phyloP scores from a whole-genome alignment of 2,113 vertebrate species.

The Bucco capensis region DNA sequence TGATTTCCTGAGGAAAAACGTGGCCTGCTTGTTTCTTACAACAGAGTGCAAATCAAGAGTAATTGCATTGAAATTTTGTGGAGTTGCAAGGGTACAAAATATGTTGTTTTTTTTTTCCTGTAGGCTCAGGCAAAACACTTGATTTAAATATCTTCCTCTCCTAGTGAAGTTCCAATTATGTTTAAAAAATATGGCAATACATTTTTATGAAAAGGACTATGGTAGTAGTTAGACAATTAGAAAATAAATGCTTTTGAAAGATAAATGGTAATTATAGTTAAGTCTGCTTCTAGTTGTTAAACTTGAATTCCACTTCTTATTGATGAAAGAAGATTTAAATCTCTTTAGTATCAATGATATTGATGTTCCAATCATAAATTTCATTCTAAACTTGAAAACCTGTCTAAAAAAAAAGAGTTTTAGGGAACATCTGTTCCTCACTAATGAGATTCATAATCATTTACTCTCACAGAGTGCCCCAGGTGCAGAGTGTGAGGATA shows the following conservation, averaged over 20 bases:
- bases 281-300: not conserved
- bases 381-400: not conserved
- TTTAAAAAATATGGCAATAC: not conserved
- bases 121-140: not conserved
- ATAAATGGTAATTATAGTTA: not conserved
- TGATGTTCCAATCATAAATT: not conserved
- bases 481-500: not conserved
- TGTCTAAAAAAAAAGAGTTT: not conserved
- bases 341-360: not conserved
- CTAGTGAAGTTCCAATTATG: not conserved
- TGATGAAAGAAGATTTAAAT: not conserved
- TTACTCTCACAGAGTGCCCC: not conserved
- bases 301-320: not conserved
- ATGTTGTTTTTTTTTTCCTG: not conserved
- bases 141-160: not conserved
- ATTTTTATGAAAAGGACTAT: not conserved
- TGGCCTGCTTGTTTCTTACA: not conserved
- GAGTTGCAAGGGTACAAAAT: not conserved
- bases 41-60: not conserved
- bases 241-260: not conserved
- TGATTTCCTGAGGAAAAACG: not conserved
- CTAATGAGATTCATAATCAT: not conserved
- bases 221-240: not conserved
- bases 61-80: conserved; percentile 42
- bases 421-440: not conserved